Percentiles rank a stretch among this genome's conserved stretches.
These are phyloP conservation scores for Galeruca laticollis DNA, from an alignment of 2,888 invertebrate species.

Conservation along the genomic window DNA sequence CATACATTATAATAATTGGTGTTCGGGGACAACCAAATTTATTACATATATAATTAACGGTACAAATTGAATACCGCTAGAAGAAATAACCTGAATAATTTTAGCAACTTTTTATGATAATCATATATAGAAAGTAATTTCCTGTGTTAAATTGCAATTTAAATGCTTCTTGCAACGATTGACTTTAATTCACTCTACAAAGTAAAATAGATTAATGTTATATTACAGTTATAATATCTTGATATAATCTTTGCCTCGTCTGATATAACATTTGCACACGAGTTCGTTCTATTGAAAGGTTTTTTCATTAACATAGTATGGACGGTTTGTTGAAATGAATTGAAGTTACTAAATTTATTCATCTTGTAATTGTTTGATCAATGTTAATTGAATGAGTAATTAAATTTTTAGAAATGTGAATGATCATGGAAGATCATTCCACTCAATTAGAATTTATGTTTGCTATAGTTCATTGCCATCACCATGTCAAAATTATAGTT, in stretches of 20 bases:
- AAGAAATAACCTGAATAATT: background rate
- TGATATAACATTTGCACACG: background rate
- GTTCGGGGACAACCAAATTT: no score
- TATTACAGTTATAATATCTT: background rate
- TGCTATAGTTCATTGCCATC: no score
- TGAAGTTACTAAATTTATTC: no score
- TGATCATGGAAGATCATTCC: no score
- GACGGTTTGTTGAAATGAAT: no score
- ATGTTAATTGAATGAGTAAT: no score
- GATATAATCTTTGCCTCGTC: background rate
- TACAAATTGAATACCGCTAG: background rate
- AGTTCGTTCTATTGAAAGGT: background rate
- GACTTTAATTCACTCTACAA: background rate
- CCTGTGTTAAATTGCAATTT: background rate
- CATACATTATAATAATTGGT: no score
- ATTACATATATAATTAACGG: no score
- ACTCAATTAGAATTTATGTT: no score
- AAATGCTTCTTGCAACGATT: background rate
- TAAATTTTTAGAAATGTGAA: no score
- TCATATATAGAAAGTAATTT: slow-evolving; percentile 4
- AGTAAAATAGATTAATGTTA: background rate
- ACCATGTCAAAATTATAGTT: no score
- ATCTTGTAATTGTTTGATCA: no score
- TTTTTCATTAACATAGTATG: background rate
- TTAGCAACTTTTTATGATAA: background rate